These are phyloP conservation scores for Himalopsyche kuldschensis DNA, from an alignment of 2,888 invertebrate genomes.

Conservation along the genomic window DNA sequence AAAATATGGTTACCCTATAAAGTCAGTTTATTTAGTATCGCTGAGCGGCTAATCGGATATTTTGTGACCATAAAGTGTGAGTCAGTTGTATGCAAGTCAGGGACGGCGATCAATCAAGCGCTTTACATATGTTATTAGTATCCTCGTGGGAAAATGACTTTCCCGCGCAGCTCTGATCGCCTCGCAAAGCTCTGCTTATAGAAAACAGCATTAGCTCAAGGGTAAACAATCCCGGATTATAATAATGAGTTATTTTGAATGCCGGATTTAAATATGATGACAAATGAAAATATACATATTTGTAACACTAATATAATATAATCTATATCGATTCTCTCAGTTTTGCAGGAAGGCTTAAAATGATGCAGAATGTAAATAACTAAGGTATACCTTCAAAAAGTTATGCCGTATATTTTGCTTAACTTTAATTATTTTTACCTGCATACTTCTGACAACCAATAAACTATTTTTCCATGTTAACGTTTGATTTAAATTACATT, in stretches of 20 bases:
- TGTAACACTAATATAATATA: not conserved
- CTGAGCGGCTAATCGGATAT: conserved; percentile 26
- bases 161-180: not conserved
- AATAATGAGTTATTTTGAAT: conserved; percentile 22
- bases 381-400: no score
- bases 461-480: no score
- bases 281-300: conserved; percentile 4
- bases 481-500: no score
- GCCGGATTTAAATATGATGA: not conserved
- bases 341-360: not conserved
- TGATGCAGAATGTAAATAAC: no score
- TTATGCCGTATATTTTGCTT: no score
- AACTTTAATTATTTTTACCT: no score
- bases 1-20: not conserved
- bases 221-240: conserved; percentile 16
- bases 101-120: conserved; percentile 56
- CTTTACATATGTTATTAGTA: conserved; percentile 64
- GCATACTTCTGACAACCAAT: no score
- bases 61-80: conserved; percentile 32
- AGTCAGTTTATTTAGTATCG: conserved; percentile 22
- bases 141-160: conserved; percentile 56
- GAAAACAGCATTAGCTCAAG: conserved; percentile 4
- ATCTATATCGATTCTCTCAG: not conserved
- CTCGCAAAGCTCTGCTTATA: conserved; percentile 2
- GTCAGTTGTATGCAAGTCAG: conserved; percentile 6